Evolutionary conservation across 2,888 invertebrate genomes (phyloP), one percentile per base, ranked within the genome.

Genomic region (Dryobota labecula): DNA sequence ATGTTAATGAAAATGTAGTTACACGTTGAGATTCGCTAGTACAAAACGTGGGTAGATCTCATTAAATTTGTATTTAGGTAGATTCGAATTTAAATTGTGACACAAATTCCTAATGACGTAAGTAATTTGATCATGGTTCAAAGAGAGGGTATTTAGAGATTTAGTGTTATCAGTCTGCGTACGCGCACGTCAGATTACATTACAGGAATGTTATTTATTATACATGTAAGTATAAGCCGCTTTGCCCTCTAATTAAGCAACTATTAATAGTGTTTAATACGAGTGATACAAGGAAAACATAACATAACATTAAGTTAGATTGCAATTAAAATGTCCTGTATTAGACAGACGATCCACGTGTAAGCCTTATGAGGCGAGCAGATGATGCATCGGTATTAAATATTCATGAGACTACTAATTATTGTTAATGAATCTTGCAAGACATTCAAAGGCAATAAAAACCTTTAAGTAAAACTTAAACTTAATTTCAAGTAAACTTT

Each of bases 1-100:
- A 80, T 80, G 60, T 60, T 67, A 70, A 71, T 78, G 71, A 67
- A 64, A 80, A 43, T 64, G 63, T 53, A 67, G 64, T 81, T 67
- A 70, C 66, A 61, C 61, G 54, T 67, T 33, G 43, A 72, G 49
- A 71, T 78, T 45, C 7, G 27, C 33, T 56, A 47, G 73, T 15
- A 38, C 65, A 54, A 47, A 64, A 49, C 36, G 27, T 70, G 41
- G 47, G 41, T 47, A 57, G 49, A 33, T 30, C 30, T 62, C 7
- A 73, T n/a, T n/a, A n/a, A n/a, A n/a, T 47, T 57, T 75, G 45
- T 36, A 43, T 49, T n/a, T 4, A 66, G 36, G 15, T 45, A 36
- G 5, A 65, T 68, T 49, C 67, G 33, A 33, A 72, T 73, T 73
- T n/a, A 58, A 47, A 54, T 60, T 76, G 20, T 20, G 77, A 47